A percentile compares a stretch with the other conserved stretches of the same genome.
Conservation (phyloP, 2,113 vertebrate species). For the Tychaedon coryphoeus region DNA sequence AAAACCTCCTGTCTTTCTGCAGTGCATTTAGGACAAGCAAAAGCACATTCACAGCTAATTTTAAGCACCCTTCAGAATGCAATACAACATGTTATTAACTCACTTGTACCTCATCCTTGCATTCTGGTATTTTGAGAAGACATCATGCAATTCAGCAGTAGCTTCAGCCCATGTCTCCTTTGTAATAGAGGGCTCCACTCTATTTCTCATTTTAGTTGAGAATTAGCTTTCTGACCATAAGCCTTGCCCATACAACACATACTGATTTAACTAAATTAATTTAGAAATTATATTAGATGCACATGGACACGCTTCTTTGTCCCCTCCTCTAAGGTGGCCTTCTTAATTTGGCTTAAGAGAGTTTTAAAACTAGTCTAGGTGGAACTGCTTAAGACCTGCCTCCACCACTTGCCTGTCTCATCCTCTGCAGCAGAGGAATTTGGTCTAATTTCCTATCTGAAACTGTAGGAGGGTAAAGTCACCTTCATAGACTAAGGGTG, state of each 20-base stretch:
- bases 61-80: constrained; percentile 39
- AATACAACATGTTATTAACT: constrained; percentile 25
- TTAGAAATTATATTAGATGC: background rate
- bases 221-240: background rate
- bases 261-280: background rate
- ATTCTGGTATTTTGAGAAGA: constrained; percentile 49
- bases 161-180: background rate
- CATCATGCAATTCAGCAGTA: constrained; percentile 6
- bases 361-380: background rate
- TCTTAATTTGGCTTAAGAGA: background rate
- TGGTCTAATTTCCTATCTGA: background rate
- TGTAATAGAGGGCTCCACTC: background rate
- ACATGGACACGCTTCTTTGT: background rate
- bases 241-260: background rate
- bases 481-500: background rate
- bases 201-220: background rate
- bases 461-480: background rate
- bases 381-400: background rate
- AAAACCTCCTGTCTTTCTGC: background rate
- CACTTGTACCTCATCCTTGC: constrained; percentile 12
- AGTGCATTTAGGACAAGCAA: constrained; percentile 27
- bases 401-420: background rate
- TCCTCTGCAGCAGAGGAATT: background rate
- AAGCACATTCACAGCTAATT: constrained; percentile 34
- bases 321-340: too few species aligned